These are phyloP conservation scores for Iguana delicatissima DNA, from an alignment of 2,797 vertebrate species.

Conservation along the genomic window DNA sequence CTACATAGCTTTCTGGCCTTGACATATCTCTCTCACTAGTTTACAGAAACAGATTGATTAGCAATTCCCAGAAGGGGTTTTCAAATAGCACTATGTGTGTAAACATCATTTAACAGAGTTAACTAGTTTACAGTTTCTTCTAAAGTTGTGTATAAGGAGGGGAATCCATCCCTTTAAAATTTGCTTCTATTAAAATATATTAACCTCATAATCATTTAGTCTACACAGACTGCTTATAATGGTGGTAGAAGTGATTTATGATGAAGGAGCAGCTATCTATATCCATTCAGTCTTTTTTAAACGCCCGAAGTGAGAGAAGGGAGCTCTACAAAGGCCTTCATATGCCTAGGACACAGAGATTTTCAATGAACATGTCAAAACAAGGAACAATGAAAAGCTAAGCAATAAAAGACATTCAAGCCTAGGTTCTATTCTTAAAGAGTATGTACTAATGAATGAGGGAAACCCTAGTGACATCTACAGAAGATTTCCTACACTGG, in stretches of 20 bases:
- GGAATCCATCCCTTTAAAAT: background rate
- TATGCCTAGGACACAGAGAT: too few relatives aligned
- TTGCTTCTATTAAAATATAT: background rate
- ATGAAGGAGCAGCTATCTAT: background rate
- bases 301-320: too few relatives aligned
- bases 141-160: background rate
- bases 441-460: too few relatives aligned
- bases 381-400: too few relatives aligned
- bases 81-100: background rate
- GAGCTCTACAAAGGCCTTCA: too few relatives aligned
- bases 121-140: background rate
- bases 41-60: conserved; percentile 39
- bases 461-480: too few relatives aligned
- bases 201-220: background rate
- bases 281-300: background rate
- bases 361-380: too few relatives aligned
- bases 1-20: background rate
- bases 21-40: background rate
- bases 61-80: conserved; percentile 9
- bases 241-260: background rate
- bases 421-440: too few relatives aligned
- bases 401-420: too few relatives aligned
- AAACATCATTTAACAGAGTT: conserved; percentile 20
- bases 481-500: too few relatives aligned
- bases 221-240: background rate